phyloP scores from a whole-genome alignment of 2,888 invertebrate genomes.

The Dasysyrphus tricinctus region DNA sequence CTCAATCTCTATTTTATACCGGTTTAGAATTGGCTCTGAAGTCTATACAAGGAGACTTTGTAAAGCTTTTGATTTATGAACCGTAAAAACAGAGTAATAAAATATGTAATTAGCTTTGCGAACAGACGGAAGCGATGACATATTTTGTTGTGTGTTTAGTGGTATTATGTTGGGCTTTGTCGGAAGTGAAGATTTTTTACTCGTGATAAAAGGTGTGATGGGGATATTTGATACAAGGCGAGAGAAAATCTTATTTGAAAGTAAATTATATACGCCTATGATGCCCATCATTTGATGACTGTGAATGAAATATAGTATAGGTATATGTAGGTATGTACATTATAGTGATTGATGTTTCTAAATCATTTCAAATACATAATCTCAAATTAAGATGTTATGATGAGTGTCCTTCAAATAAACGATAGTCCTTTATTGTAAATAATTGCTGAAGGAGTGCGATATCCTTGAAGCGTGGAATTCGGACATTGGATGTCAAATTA shows the following conservation, averaged over 20 bases:
- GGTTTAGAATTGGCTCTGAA: neutral
- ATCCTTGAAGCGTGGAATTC: neutral
- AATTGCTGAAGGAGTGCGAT: constrained; percentile 5
- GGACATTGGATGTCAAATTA: constrained; percentile 1
- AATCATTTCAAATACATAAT: neutral
- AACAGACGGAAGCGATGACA: constrained; percentile 46
- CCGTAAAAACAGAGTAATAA: constrained; percentile 55
- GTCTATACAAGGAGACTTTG: neutral
- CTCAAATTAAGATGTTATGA: neutral
- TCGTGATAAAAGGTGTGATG: constrained; percentile 44
- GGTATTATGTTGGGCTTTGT: neutral
- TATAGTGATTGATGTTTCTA: constrained; percentile 19
- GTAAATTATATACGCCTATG: neutral
- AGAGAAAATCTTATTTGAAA: constrained; percentile 1
- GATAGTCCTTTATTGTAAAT: constrained; percentile 2
- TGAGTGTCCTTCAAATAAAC: constrained; percentile 3
- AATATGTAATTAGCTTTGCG: constrained; percentile 49
- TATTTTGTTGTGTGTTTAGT: constrained; percentile 3
- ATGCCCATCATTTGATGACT: neutral
- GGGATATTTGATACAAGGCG: constrained; percentile 23
- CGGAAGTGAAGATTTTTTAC: constrained; percentile 9
- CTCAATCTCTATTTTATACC: neutral
- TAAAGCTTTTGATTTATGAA: constrained; percentile 65
- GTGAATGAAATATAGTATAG: neutral
- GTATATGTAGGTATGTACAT: no score